Conservation (phyloP, 1,140 invertebrate species). For the Battus philenor region DNA sequence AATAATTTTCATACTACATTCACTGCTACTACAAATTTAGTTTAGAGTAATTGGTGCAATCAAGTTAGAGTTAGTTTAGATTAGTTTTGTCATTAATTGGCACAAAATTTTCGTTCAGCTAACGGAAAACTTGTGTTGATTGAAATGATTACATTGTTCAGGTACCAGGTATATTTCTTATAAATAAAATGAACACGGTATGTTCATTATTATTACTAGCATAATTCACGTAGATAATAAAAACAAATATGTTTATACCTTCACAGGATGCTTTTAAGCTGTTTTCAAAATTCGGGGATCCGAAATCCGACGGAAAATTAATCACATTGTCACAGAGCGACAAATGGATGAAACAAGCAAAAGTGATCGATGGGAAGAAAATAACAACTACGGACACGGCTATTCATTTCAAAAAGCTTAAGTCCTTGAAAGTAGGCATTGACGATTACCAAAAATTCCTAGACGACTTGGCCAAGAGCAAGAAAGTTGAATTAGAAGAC, state of each 20-base stretch:
- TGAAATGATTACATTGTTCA: not conserved
- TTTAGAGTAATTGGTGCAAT: too few relatives aligned
- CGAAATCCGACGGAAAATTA: constrained; percentile 89
- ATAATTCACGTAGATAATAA: too few relatives aligned
- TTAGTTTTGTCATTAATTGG: not conserved
- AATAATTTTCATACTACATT: too few relatives aligned
- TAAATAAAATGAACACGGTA: not conserved
- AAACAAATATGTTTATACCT: not conserved
- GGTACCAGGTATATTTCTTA: not conserved
- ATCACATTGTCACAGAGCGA: constrained; percentile 93
- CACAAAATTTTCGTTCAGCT: not conserved
- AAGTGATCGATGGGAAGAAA: constrained; percentile 92
- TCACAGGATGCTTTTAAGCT: constrained; percentile 77
- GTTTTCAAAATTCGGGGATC: constrained; percentile 93
- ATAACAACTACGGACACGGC: constrained; percentile 93
- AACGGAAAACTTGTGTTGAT: not conserved
- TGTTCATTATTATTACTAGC: not conserved
- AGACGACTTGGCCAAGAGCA: constrained; percentile 87
- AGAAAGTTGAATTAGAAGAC: constrained; percentile 84
- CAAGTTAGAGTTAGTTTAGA: not conserved
- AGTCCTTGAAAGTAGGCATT: constrained; percentile 83
- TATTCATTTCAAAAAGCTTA: constrained; percentile 92
- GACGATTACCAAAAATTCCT: constrained; percentile 89
- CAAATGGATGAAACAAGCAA: constrained; percentile 96
- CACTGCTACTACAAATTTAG: too few relatives aligned